Conservation (phyloP, 1,140 invertebrate genomes). For the Leptinotarsa lineolata region DNA sequence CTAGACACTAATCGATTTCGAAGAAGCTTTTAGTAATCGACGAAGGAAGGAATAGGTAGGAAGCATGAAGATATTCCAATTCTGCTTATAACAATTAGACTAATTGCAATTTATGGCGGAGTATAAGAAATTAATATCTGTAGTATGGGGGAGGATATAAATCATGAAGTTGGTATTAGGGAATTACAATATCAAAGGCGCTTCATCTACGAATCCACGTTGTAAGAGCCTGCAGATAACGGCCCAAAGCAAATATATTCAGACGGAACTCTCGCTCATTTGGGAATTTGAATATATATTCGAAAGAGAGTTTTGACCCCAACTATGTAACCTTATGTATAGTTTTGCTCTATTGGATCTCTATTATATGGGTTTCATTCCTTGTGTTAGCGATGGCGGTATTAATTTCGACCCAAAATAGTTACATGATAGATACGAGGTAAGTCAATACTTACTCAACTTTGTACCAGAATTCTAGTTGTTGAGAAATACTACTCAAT, state of each 20-base stretch:
- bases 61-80: slow-evolving; percentile 15
- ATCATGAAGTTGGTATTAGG: slow-evolving; percentile 48
- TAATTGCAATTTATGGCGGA: slow-evolving; percentile 41
- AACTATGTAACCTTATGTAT: slow-evolving; percentile 37
- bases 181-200: slow-evolving; percentile 54
- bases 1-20: too few relatives aligned
- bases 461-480: too few relatives aligned
- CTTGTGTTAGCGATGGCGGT: not conserved
- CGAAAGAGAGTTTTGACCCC: slow-evolving; percentile 47
- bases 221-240: slow-evolving; percentile 48
- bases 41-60: not conserved
- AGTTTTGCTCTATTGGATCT: slow-evolving; percentile 47
- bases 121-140: slow-evolving; percentile 46
- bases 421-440: not conserved
- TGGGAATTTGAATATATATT: slow-evolving; percentile 54
- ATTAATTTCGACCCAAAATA: not conserved
- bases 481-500: too few relatives aligned
- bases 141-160: slow-evolving; percentile 45
- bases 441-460: too few relatives aligned
- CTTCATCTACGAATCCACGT: slow-evolving; percentile 50
- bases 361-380: slow-evolving; percentile 39
- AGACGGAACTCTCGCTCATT: slow-evolving; percentile 48
- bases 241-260: slow-evolving; percentile 52
- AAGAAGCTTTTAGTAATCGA: not conserved
- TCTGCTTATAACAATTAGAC: slow-evolving; percentile 25